phyloP scores from a whole-genome alignment of 2,888 invertebrate species.

The Cheilosia urbana region DNA sequence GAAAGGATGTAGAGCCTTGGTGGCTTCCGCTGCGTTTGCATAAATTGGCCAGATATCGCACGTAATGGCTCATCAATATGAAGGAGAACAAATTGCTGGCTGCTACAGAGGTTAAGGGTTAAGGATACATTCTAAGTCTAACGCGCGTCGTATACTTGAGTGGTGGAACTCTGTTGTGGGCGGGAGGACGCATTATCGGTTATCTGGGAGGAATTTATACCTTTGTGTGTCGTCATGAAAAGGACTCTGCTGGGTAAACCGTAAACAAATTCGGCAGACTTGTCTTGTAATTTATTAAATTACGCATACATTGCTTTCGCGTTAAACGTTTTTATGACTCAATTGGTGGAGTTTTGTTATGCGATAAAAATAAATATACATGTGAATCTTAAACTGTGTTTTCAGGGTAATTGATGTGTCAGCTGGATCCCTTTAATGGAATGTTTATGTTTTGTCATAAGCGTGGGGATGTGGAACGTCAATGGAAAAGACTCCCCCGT shows the following conservation, averaged over 20 bases:
- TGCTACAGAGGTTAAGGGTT: constrained; percentile 44
- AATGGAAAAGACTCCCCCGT: no score
- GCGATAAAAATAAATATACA: constrained; percentile 12
- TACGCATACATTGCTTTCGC: constrained; percentile 22
- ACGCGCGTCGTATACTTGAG: constrained; percentile 9
- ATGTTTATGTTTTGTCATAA: background rate
- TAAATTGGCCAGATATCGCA: constrained; percentile 64
- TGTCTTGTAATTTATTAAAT: constrained; percentile 32
- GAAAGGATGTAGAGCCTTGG: constrained; percentile 20
- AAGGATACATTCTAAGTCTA: constrained; percentile 35
- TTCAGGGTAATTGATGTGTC: constrained; percentile 26
- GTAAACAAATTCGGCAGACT: constrained; percentile 29
- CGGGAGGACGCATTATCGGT: constrained; percentile 9
- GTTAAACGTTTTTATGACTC: constrained; percentile 30
- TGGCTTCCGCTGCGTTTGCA: constrained; percentile 54
- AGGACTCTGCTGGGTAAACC: background rate
- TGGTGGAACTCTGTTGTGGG: background rate
- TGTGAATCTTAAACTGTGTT: constrained; percentile 5
- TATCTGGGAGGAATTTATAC: constrained; percentile 18
- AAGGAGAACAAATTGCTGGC: constrained; percentile 34
- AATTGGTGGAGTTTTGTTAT: constrained; percentile 12
- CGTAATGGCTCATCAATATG: constrained; percentile 63
- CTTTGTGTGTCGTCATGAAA: constrained; percentile 1
- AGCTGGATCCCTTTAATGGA: background rate
- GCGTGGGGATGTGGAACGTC: background rate